Percentiles rank a stretch among this genome's conserved stretches.
Conservation (phyloP, 2,888 invertebrate species). For the Drosophila prolongata region DNA sequence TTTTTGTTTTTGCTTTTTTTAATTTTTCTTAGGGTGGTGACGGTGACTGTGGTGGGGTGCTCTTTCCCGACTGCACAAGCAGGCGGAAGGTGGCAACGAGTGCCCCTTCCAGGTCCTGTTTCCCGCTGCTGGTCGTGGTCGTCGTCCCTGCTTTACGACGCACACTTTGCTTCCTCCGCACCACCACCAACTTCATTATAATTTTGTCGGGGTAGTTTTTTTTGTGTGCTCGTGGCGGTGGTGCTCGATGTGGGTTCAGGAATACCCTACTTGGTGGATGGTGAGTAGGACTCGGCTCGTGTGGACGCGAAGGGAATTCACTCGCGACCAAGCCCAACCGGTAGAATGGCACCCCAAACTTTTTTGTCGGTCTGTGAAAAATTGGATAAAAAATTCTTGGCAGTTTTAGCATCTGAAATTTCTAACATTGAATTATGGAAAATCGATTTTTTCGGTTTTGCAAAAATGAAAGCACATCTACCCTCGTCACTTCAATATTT, state of each 20-base stretch:
- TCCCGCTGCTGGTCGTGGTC: conserved; percentile 12
- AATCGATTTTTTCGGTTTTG: conserved; percentile 72
- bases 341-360: conserved; percentile 62
- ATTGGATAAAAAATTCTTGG: conserved; percentile 73
- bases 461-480: conserved; percentile 56
- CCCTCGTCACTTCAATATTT: conserved; percentile 16
- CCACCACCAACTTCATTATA: conserved; percentile 79
- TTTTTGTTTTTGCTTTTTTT: conserved; percentile 22
- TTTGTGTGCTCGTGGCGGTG: conserved; percentile 40
- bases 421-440: conserved; percentile 77
- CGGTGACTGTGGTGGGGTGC: conserved; percentile 44
- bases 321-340: conserved; percentile 12
- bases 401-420: conserved; percentile 78
- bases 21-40: conserved; percentile 28
- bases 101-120: conserved; percentile 26
- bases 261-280: conserved; percentile 50
- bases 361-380: conserved; percentile 69
- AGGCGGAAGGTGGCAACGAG: conserved; percentile 70
- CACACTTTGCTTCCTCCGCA: conserved; percentile 50
- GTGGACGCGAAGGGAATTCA: conserved; percentile 24
- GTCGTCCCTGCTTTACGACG: conserved; percentile 53
- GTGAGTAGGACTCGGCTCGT: too few relatives aligned
- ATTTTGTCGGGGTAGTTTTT: conserved; percentile 78
- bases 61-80: conserved; percentile 37
- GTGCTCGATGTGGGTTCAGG: conserved; percentile 1